Evolutionary conservation across 2,113 vertebrate genomes (phyloP).

Genomic region (Nothobranchius kuhntae): DNA sequence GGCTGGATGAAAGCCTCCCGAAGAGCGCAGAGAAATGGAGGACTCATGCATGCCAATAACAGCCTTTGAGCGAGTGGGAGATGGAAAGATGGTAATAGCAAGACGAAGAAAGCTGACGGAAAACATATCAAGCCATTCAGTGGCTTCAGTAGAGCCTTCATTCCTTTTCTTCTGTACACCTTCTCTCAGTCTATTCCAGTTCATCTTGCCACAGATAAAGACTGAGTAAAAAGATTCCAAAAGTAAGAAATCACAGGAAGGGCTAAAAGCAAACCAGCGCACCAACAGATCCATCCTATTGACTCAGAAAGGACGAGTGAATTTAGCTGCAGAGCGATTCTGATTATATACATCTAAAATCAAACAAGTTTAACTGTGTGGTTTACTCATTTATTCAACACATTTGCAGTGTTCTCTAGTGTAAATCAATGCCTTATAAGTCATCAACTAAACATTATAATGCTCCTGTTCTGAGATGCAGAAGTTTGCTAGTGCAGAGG

Average conservation of each 20-base stretch:
- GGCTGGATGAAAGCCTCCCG: constrained; percentile 43
- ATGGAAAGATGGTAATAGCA: constrained; percentile 17
- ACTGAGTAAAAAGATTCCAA: constrained; percentile 3
- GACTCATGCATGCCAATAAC: constrained; percentile 60
- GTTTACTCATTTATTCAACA: too few species aligned
- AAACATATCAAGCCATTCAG: constrained; percentile 14
- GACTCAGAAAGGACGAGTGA: constrained; percentile 32
- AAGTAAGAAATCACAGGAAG: constrained; percentile 23
- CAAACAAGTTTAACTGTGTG: too few species aligned
- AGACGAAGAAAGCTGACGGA: constrained; percentile 7
- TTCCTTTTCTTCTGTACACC: not conserved
- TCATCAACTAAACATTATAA: too few species aligned
- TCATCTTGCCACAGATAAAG: constrained; percentile 16
- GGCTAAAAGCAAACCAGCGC: constrained; percentile 36
- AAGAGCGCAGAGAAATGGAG: constrained; percentile 40
- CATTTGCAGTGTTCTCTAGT: too few species aligned
- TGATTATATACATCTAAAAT: too few species aligned
- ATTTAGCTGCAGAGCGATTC: constrained; percentile 50
- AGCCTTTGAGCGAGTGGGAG: constrained; percentile 20
- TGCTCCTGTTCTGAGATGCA: too few species aligned
- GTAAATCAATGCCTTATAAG: too few species aligned
- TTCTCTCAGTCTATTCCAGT: constrained; percentile 19
- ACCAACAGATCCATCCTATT: constrained; percentile 62
- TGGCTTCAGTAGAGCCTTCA: constrained; percentile 8
- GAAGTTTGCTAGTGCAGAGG: too few species aligned